These are phyloP conservation scores for Zapornia atra DNA, from an alignment of 2,113 vertebrate species.

Conservation along the genomic window DNA sequence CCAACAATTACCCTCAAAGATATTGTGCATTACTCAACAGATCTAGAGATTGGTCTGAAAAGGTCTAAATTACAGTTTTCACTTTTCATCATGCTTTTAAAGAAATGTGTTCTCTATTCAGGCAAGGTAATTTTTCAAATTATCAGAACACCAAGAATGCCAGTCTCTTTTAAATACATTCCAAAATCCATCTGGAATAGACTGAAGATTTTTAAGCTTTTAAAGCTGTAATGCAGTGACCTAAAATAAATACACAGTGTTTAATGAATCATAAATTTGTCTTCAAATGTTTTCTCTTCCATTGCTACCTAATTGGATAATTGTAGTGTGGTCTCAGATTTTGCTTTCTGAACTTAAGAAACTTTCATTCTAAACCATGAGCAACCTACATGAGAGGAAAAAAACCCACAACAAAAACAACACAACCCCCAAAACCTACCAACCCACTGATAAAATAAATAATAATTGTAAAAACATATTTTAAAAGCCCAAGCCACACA, in stretches of 20 bases:
- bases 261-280: background rate
- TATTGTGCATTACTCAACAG: background rate
- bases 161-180: background rate
- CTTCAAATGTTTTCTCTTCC: background rate
- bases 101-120: background rate
- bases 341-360: background rate
- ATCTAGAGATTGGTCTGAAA: background rate
- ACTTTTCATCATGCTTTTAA: background rate
- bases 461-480: background rate
- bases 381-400: background rate
- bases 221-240: background rate
- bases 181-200: background rate
- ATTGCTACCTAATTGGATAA: background rate
- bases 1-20: background rate
- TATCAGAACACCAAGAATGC: background rate
- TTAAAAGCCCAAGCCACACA: rapidly evolving
- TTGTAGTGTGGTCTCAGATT: background rate
- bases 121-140: background rate
- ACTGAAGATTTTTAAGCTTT: background rate
- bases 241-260: background rate
- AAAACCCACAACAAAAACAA: rapidly evolving
- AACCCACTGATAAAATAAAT: background rate
- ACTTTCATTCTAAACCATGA: background rate
- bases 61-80: background rate
- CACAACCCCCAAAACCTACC: too few species aligned